A percentile compares a stretch with the other conserved stretches of the same genome.
phyloP scores from a whole-genome alignment of 2,888 invertebrate genomes.

The Xestoiulus laeticollis region DNA sequence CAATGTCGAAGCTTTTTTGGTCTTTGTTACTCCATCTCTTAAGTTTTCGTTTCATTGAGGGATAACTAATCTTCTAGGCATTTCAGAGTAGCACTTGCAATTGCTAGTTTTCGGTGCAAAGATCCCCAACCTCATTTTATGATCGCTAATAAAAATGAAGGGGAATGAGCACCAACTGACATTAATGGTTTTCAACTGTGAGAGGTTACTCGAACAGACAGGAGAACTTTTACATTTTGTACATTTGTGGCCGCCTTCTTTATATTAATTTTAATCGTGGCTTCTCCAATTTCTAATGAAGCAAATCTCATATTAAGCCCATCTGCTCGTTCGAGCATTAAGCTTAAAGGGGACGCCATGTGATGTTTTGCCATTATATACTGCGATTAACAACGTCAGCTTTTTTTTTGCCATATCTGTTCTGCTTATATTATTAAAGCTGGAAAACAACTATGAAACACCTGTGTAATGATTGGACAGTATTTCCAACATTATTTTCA shows the following conservation, averaged over 20 bases:
- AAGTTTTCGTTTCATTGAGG: conserved; percentile 39
- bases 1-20: conserved; percentile 14
- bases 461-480: background rate
- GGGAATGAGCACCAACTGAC: conserved; percentile 40
- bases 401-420: too few species aligned
- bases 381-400: background rate
- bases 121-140: conserved; percentile 42
- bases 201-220: conserved; percentile 38
- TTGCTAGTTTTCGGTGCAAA: conserved; percentile 7
- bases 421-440: too few species aligned
- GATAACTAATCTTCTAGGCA: conserved; percentile 27
- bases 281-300: conserved; percentile 40
- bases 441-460: background rate
- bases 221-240: conserved; percentile 32
- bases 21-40: background rate
- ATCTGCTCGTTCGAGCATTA: background rate
- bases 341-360: background rate
- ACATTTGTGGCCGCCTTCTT: conserved; percentile 19
- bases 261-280: conserved; percentile 36
- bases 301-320: conserved; percentile 23
- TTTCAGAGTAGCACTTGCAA: background rate
- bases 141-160: conserved; percentile 30
- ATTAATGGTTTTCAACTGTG: conserved; percentile 38
- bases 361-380: background rate
- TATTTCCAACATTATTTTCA: too few species aligned